Percentiles rank a stretch among this genome's conserved stretches.
Evolutionary conservation across 2,888 invertebrate genomes (phyloP).

Genomic region (Melikaiella ostensackeni): DNA sequence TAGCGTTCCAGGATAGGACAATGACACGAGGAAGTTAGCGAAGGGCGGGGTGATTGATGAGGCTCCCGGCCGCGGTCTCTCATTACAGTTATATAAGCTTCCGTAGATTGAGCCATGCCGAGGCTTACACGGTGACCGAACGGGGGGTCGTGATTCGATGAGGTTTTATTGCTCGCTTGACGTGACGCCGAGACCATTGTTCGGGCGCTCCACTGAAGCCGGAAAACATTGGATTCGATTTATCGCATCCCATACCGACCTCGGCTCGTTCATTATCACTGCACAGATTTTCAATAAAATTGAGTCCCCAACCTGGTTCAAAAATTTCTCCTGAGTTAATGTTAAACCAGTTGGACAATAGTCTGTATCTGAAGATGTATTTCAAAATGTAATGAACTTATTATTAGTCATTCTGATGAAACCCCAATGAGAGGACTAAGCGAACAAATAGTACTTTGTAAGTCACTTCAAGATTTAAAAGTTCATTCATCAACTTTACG

Average conservation of each 20-base stretch:
- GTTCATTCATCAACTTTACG: constrained; percentile 70
- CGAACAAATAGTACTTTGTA: neutral
- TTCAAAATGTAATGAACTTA: neutral
- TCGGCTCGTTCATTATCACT: constrained; percentile 28
- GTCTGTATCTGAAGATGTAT: neutral
- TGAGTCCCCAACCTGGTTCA: neutral
- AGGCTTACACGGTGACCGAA: constrained; percentile 73
- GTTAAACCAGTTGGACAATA: neutral
- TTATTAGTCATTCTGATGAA: neutral
- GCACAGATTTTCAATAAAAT: constrained; percentile 15
- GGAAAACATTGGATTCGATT: constrained; percentile 65
- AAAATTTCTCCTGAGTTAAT: neutral
- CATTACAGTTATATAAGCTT: constrained; percentile 78
- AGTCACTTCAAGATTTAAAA: constrained; percentile 57
- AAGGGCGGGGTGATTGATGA: constrained; percentile 75
- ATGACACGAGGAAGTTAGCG: constrained; percentile 50
- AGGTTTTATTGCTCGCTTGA: constrained; percentile 76
- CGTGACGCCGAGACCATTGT: constrained; percentile 66
- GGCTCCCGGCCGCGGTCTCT: constrained; percentile 75
- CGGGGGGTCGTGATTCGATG: constrained; percentile 76
- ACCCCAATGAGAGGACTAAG: neutral
- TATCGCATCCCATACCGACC: constrained; percentile 48
- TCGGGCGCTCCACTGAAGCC: constrained; percentile 51
- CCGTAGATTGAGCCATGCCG: constrained; percentile 75
- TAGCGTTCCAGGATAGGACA: constrained; percentile 47